Conservation (phyloP, 2,888 invertebrate species). For the Reticulitermes lucifugus region DNA sequence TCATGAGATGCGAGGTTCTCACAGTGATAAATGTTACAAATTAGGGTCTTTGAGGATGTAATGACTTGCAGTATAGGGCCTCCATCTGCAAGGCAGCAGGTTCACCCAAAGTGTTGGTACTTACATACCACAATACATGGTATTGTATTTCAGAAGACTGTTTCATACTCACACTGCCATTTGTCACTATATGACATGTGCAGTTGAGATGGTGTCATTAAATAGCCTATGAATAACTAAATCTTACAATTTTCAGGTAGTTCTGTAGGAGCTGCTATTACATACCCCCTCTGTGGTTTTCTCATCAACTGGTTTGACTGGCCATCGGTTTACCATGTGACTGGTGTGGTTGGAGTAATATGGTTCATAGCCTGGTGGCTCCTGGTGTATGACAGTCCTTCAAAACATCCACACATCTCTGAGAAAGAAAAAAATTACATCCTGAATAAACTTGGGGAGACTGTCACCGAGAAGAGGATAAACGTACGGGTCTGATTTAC, state of each 20-base stretch:
- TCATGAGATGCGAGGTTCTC: no score
- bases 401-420: conserved; percentile 74
- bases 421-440: conserved; percentile 71
- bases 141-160: no score
- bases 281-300: conserved; percentile 77
- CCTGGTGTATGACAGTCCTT: conserved; percentile 74
- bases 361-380: conserved; percentile 77
- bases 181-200: no score
- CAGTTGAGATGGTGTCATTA: no score
- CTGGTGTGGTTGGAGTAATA: conserved; percentile 69
- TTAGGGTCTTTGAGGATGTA: no score
- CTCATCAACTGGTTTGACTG: conserved; percentile 75
- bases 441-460: conserved; percentile 67
- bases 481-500: background rate
- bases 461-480: conserved; percentile 58
- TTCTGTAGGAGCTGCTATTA: conserved; percentile 74
- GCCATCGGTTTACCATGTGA: conserved; percentile 78
- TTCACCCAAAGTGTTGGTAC: no score
- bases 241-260: conserved; percentile 64
- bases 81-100: no score
- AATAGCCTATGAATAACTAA: background rate
- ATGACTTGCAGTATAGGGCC: no score
- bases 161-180: no score
- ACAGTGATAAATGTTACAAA: no score
- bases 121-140: no score